Conservation (phyloP, 1,140 invertebrate species). For the Tribolium castaneum region DNA sequence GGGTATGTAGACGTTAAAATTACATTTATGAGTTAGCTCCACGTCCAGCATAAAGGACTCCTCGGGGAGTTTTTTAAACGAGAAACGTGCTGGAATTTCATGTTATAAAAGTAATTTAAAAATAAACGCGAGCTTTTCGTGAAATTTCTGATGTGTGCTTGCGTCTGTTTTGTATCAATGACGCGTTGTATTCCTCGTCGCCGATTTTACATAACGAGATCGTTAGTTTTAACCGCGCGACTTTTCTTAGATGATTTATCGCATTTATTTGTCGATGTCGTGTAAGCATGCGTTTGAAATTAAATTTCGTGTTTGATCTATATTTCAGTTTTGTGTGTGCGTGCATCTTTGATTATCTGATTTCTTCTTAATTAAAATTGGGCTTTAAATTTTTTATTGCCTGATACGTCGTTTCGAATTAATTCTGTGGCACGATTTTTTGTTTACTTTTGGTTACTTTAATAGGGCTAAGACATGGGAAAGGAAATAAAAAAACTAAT, state of each 20-base stretch:
- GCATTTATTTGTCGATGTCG: conserved; percentile 28
- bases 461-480: neutral
- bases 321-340: conserved; percentile 10
- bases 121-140: neutral
- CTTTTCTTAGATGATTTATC: conserved; percentile 7
- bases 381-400: neutral
- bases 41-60: neutral
- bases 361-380: conserved; percentile 20
- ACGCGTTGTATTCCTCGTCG: neutral
- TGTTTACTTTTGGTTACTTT: conserved; percentile 7
- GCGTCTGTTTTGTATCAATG: neutral
- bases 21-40: neutral
- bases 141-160: neutral
- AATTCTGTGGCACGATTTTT: neutral
- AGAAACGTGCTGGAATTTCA: neutral
- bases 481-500: neutral
- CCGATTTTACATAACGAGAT: conserved; percentile 1
- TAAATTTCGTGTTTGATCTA: conserved; percentile 28
- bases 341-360: conserved; percentile 11
- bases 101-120: neutral
- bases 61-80: neutral
- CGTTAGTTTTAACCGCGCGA: neutral
- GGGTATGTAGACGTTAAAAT: neutral
- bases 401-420: neutral
- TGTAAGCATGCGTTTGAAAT: conserved; percentile 26